Percentiles rank a stretch among this genome's conserved stretches.
phyloP scores from a whole-genome alignment of 1,140 invertebrate genomes.

The Intoshia linei region DNA sequence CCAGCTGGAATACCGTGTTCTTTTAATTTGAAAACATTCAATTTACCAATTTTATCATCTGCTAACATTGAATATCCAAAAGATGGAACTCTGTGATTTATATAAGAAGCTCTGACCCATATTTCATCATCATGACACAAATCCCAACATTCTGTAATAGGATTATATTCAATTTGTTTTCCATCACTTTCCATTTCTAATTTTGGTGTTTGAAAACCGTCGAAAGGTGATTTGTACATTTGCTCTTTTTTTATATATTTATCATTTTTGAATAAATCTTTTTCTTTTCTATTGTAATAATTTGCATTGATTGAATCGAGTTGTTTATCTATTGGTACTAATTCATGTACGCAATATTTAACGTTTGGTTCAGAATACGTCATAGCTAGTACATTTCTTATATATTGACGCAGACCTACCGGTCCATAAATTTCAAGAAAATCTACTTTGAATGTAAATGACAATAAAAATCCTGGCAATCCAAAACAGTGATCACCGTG shows the following conservation, averaged over 20 bases:
- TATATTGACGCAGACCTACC: slow-evolving; percentile 14
- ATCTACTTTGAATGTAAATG: slow-evolving; percentile 14
- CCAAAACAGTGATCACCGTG: slow-evolving; percentile 27
- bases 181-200: not conserved
- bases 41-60: slow-evolving; percentile 13
- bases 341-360: slow-evolving; percentile 19
- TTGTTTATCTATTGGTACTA: slow-evolving; percentile 14
- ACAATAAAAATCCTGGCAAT: slow-evolving; percentile 24
- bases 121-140: slow-evolving; percentile 10
- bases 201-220: not conserved
- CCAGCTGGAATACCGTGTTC: slow-evolving; percentile 17
- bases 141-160: not conserved
- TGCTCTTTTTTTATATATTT: no score
- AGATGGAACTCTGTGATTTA: slow-evolving; percentile 20
- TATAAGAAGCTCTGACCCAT: slow-evolving; percentile 15
- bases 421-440: slow-evolving; percentile 23
- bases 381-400: slow-evolving; percentile 13
- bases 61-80: slow-evolving; percentile 22
- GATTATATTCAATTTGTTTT: not conserved
- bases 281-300: not conserved
- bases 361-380: slow-evolving; percentile 17
- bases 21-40: slow-evolving; percentile 14
- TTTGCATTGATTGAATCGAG: no score
- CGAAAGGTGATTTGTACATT: not conserved
- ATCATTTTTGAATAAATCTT: no score